Base-by-base conservation (phyloP, 30 jellyfish, hydroid and myxozoan species). In the Hydra vulgaris region DNA sequence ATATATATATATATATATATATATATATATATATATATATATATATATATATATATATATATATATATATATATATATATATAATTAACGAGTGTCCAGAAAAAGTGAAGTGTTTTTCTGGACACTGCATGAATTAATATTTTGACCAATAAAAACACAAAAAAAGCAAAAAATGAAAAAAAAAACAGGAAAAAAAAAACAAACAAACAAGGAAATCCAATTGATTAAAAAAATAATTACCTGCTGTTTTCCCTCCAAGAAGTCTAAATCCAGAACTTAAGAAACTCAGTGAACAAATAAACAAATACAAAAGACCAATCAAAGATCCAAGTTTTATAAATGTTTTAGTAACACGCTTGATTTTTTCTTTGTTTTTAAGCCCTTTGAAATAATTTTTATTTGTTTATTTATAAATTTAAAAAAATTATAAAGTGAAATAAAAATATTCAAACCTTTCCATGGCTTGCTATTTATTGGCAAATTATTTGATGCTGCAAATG, bases 241-340 rank as follows among this genome's bases (percentile, higher is more conserved):
- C 97, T 3, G 97, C 97, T 0, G 97, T 87, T 74, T 82, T 85
- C 81, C 97, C 97, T 17, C 97, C 97, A 23, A 89, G 95, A 0
- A 89, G 89, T 1, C 97, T 88, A 82, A 89, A 89, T 25, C 95
- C 97, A 7, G 97, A 89, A 85, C 97, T 85, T 53, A 89, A 86
- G 80, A 89, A 89, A 73, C 95, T 85, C 74, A 89, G 74, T 12
- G 97, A 89, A 76, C 97, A 89, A 24, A 89, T 89, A 86, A 89
- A 89, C 82, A 89, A 25, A 61, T 89, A 89, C 76, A 89, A 67
- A 18, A 89, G 76, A 21, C 79, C 97, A 20, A 82, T 17, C 79
- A 89, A 84, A 8, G 76, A 74, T 40, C 73, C 12, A 27, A 85
- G 71, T 78, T 89, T 89, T 25, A 77, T n/a, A n/a, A 73, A 24